A percentile compares a stretch with the other conserved stretches of the same genome.
Conservation (phyloP, 1,140 invertebrate genomes). For the Stegodyphus mimosarum region DNA sequence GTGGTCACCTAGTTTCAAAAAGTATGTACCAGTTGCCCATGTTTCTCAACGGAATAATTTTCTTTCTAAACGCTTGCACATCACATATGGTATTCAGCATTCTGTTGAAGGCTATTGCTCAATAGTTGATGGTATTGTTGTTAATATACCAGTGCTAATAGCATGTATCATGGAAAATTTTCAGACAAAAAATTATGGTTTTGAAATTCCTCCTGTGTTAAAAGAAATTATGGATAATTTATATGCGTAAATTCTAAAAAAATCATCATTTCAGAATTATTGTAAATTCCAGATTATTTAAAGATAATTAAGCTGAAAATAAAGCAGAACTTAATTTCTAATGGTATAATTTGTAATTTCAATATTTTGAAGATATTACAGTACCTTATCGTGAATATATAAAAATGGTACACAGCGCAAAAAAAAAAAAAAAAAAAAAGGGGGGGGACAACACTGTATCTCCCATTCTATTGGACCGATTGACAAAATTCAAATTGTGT, state of each 20-base stretch:
- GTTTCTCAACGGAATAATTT: conserved; percentile 19
- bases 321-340: too few relatives aligned
- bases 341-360: too few relatives aligned
- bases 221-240: neutral
- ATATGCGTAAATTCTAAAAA: neutral
- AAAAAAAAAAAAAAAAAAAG: too few relatives aligned
- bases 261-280: too few relatives aligned
- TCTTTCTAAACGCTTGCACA: conserved; percentile 26
- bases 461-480: too few relatives aligned
- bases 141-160: conserved; percentile 34
- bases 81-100: conserved; percentile 30
- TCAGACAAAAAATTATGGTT: neutral
- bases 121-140: conserved; percentile 27
- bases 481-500: too few relatives aligned
- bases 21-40: conserved; percentile 12
- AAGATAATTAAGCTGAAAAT: too few relatives aligned
- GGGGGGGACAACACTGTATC: too few relatives aligned
- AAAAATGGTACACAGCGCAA: too few relatives aligned
- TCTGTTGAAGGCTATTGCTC: conserved; percentile 12
- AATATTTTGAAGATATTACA: too few relatives aligned
- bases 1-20: conserved; percentile 15
- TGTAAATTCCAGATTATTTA: too few relatives aligned
- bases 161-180: conserved; percentile 38
- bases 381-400: too few relatives aligned
- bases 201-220: conserved; percentile 16